Base-by-base conservation (phyloP, 2,797 vertebrate genomes). In the Melanotaenia pygmaea region DNA sequence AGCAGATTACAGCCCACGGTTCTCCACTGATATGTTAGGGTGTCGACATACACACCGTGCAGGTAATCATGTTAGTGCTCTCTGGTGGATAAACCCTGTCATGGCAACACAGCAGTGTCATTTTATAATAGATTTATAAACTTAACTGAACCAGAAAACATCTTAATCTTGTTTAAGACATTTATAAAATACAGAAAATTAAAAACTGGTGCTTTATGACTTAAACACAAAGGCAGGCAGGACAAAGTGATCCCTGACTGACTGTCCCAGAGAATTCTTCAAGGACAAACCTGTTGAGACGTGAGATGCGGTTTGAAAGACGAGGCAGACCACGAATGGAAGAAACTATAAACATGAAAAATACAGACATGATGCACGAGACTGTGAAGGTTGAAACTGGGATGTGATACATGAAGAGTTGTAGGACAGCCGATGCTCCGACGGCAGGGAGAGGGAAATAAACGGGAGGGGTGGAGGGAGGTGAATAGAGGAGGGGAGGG, bases 271-370 rank as follows among this genome's bases (percentile, higher is more conserved):
- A 67, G 80, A 88, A 68, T 81, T 56, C 86, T 84, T 91, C 82
- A 91, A 92, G 89, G 88, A 60, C 89, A 88, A 88, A 92, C 90
- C 86, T 91, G 89, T 91, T 91, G 91, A 72, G 62, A 89, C 74
- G 76, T 35, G 60, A 74, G 72, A 69, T 61, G 67, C 65, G 16
- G 76, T 56, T 20, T 35, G 68, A 70, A 45, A 56, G 68, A 70
- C 40, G 26, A 58, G 73, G n/a, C 34, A 26, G 32, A 0, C 62
- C 68, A 66, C 32, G 5, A 61, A 69, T 32, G 5, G 32, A 50
- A 18, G 22, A 53, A 26, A 34, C 20, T 22, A 6, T 24, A 50
- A 62, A 35, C 11, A 12, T 43, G 40, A 54, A 18, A 14, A 43
- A 28, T 56, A 10, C 57, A 77, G 72, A 56, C 59, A 64, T 16